Evolutionary conservation across 2,113 vertebrate species (phyloP), one percentile per base, ranked within the genome.

Genomic region (Chloebia gouldiae): DNA sequence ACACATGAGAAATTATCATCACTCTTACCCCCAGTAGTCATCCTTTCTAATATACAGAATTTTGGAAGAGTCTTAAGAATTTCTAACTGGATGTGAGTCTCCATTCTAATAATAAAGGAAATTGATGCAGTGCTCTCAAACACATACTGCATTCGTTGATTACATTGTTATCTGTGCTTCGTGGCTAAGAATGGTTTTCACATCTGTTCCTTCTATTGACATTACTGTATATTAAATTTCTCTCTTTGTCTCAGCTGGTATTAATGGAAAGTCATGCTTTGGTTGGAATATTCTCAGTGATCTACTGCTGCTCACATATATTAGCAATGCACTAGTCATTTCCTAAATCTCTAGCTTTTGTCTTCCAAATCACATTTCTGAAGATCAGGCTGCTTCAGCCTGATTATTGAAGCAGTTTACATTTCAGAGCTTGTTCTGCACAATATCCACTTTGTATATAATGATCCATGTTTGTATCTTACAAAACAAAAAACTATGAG

Each of bases 331-430:
- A 94, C 23, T 86, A 95, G 77, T 71, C 35, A 50, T 94, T 91
- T 96, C 75, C 86, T 77, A 90, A 94, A 80, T 75, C 50, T 93
- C 96, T 80, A 51, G 40, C 59, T 96, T 96, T 95, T 97, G 80
- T 93, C 96, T 97, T 96, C 50, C 76, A 95, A 94, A 94, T 96
- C 93, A 90, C 57, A 91, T 93, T 95, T 76, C 50, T 96, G 60
- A 91, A 86, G 95, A 95, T 79, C 90, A 96, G 86, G 40, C 92
- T 80, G 37, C 80, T 95, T 86, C 49, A 56, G 53, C 51, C n/a
- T 89, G 82, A 70, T 90, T 92, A 65, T 73, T 61, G 40, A 49
- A 63, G 56, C n/a, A 50, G 95, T 96, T 97, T 97, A 68, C 66
- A 71, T 96, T 96, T 97, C 86, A 94, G 69, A 78, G 56, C 39